These are phyloP conservation scores for Elaphurus davidianus DNA, from an alignment of 2,113 vertebrate genomes.

Conservation along the genomic window DNA sequence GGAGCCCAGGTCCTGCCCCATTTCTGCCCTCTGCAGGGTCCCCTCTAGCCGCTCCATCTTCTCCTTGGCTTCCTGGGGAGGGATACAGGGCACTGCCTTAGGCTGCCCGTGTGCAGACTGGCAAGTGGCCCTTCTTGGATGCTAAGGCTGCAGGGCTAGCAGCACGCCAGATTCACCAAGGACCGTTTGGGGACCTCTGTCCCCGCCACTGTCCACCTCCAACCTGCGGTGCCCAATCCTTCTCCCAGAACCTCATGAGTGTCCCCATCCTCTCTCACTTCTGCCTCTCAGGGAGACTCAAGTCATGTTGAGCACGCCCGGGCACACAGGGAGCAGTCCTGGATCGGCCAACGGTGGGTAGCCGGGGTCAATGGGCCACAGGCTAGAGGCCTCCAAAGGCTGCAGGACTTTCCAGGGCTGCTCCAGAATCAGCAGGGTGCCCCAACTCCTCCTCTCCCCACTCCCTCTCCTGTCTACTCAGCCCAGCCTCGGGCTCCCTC, in stretches of 20 bases:
- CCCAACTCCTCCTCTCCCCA: no score
- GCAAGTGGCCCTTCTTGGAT: not conserved
- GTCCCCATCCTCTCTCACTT: not conserved
- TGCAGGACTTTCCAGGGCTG: not conserved
- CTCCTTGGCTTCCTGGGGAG: slow-evolving; percentile 85
- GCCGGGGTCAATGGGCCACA: no score
- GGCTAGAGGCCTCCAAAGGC: not conserved
- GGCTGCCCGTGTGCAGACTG: not conserved
- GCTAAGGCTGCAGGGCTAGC: not conserved
- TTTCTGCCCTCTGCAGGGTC: slow-evolving; percentile 83
- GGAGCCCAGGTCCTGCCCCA: slow-evolving; percentile 86
- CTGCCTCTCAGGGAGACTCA: not conserved
- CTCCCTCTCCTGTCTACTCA: not conserved
- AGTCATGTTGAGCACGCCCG: not conserved
- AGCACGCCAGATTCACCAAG: not conserved
- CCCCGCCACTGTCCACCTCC: not conserved
- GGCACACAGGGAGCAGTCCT: not conserved
- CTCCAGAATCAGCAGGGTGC: not conserved
- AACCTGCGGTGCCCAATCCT: not conserved
- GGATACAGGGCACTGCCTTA: not conserved
- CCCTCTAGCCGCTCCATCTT: slow-evolving; percentile 90
- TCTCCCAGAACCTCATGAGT: not conserved
- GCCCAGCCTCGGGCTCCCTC: not conserved
- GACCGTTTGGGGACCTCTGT: not conserved
- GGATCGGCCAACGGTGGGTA: not conserved